Base-by-base conservation (phyloP, 2,113 vertebrate genomes). In the Macquaria australasica region DNA sequence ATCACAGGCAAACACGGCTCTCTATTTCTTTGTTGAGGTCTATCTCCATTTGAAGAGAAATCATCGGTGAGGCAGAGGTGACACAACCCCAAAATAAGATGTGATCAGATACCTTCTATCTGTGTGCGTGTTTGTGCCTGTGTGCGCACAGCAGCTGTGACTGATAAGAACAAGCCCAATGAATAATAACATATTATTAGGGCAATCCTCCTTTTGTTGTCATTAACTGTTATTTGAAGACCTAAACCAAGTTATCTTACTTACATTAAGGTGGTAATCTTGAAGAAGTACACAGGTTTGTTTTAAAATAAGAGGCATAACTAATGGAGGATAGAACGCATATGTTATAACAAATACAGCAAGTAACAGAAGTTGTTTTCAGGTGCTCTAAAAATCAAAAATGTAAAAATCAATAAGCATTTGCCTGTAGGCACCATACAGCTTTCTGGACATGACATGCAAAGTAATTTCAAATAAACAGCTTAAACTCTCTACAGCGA, bases 1-100 rank as follows among this genome's bases (percentile, higher is more conserved):
- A 92, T 92, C 89, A 69, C 89, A 71, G 34, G 51, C 73, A 72
- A 67, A 77, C 60, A n/a, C 69, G 21, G 48, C 28, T 55, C 34
- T 16, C 20, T 56, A 6, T 64, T 12, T 84, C 84, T 84, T 84
- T 84, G 79, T 84, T 70, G 41, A 71, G 43, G 31, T 71, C 48
- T 79, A 55, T 68, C 53, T 73, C 15, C 51, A 28, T 69, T 85
- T 50, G 34, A 78, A 75, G 78, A 71, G 43, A 85, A 85, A 81
- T 80, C 73, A 55, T 79, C 20, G 14, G 45, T 59, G 86, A 88
- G 64, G 58, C 78, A 48, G 43, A 74, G 20, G 66, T 82, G 82
- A 83, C 78, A 82, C 28, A 86, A 81, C 69, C 51, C 20, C 70
- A 56, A 53, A 82, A 70, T 25, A 67, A 82, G 67, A 71, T 39